phyloP scores from a whole-genome alignment of 2,888 invertebrate genomes.

The Cosmia trapezina region DNA sequence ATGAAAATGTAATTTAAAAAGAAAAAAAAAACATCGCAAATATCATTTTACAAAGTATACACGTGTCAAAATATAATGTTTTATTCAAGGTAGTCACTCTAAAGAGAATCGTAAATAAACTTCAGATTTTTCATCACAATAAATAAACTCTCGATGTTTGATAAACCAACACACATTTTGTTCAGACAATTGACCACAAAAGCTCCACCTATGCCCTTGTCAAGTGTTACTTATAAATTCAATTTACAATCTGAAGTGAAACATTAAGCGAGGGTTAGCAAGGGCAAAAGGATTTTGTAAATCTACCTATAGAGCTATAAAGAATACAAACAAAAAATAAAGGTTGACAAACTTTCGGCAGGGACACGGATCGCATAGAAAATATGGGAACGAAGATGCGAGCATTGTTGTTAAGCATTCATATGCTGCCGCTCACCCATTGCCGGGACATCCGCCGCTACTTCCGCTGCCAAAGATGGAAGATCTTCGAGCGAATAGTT shows the following conservation, averaged over 20 bases:
- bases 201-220: slow-evolving; percentile 55
- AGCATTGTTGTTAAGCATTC: slow-evolving; percentile 88
- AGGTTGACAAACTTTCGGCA: slow-evolving; percentile 90
- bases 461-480: slow-evolving; percentile 91
- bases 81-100: slow-evolving; percentile 33
- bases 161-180: slow-evolving; percentile 42
- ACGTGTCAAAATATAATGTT: slow-evolving; percentile 37
- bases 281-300: slow-evolving; percentile 66
- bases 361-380: slow-evolving; percentile 87
- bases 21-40: slow-evolving; percentile 4
- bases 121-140: slow-evolving; percentile 29
- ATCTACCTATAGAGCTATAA: slow-evolving; percentile 64
- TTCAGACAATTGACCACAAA: slow-evolving; percentile 47
- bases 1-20: not conserved
- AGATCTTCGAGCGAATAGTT: slow-evolving; percentile 85
- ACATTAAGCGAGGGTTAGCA: slow-evolving; percentile 51
- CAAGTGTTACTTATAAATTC: slow-evolving; percentile 59
- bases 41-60: slow-evolving; percentile 26
- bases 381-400: slow-evolving; percentile 85
- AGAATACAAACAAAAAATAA: slow-evolving; percentile 85
- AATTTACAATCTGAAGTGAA: slow-evolving; percentile 59
- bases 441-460: slow-evolving; percentile 88
- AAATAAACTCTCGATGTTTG: slow-evolving; percentile 29
- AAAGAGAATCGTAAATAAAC: too few species aligned
- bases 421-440: slow-evolving; percentile 89